A percentile compares a stretch with the other conserved stretches of the same genome.
These are phyloP conservation scores for Novumbra hubbsi DNA, from an alignment of 2,797 vertebrate species.

Conservation along the genomic window DNA sequence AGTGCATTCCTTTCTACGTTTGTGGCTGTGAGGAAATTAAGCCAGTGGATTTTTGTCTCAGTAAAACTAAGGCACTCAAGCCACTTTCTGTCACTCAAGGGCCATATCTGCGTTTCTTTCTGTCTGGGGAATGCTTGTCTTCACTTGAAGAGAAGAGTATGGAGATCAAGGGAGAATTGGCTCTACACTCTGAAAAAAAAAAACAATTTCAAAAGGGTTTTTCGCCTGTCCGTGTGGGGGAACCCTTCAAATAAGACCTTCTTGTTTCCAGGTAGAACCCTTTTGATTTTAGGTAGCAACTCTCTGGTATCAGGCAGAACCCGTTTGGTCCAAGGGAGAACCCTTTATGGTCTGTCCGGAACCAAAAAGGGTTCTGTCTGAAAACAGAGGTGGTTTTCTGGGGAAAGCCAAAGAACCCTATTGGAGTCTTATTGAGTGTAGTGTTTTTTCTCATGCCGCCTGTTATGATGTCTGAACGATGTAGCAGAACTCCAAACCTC, in stretches of 20 bases:
- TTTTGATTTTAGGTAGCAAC: too few species aligned
- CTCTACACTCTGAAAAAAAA: too few species aligned
- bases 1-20: conserved; percentile 97
- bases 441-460: background rate
- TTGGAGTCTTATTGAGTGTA: background rate
- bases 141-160: conserved; percentile 40
- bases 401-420: too few species aligned
- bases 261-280: too few species aligned
- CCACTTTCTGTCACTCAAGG: background rate
- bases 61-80: conserved; percentile 53
- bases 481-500: conserved; percentile 38
- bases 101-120: background rate
- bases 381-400: too few species aligned
- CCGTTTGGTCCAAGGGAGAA: too few species aligned
- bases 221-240: too few species aligned
- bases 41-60: conserved; percentile 31
- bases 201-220: too few species aligned
- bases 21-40: conserved; percentile 65
- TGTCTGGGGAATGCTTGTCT: conserved; percentile 64
- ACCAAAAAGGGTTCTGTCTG: too few species aligned
- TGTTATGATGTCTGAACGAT: conserved; percentile 24
- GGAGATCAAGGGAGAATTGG: conserved; percentile 10
- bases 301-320: too few species aligned
- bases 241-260: too few species aligned
- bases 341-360: too few species aligned